These are phyloP conservation scores for Aviceda cuculoides DNA, from an alignment of 2,797 vertebrate species.

Conservation along the genomic window DNA sequence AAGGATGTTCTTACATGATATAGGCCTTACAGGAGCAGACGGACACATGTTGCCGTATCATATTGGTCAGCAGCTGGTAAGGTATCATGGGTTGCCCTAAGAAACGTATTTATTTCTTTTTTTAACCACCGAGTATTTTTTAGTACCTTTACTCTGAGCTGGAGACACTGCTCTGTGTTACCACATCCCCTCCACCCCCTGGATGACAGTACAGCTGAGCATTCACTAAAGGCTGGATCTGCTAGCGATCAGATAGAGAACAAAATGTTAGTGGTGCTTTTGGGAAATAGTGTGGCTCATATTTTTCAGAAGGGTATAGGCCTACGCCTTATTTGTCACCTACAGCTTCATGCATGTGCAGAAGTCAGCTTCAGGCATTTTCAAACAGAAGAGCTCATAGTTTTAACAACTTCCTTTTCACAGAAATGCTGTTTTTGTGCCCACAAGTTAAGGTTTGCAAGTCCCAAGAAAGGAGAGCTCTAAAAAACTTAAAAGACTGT, in stretches of 20 bases:
- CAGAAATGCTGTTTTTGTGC: background rate
- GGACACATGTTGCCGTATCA: fast-evolving
- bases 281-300: background rate
- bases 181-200: fast-evolving
- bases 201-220: background rate
- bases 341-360: background rate
- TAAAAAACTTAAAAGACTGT: background rate
- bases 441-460: background rate
- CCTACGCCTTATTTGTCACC: background rate
- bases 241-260: background rate
- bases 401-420: background rate
- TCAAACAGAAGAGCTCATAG: background rate
- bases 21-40: background rate
- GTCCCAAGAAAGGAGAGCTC: background rate
- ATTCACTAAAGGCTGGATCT: background rate
- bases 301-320: background rate
- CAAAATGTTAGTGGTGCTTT: background rate
- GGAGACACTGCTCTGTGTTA: background rate
- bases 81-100: background rate
- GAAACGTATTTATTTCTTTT: background rate
- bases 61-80: background rate
- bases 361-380: background rate
- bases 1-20: background rate
- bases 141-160: background rate
- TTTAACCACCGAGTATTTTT: background rate